phyloP scores from a whole-genome alignment of 1,140 invertebrate species.

The Aphelinus atriplicis region DNA sequence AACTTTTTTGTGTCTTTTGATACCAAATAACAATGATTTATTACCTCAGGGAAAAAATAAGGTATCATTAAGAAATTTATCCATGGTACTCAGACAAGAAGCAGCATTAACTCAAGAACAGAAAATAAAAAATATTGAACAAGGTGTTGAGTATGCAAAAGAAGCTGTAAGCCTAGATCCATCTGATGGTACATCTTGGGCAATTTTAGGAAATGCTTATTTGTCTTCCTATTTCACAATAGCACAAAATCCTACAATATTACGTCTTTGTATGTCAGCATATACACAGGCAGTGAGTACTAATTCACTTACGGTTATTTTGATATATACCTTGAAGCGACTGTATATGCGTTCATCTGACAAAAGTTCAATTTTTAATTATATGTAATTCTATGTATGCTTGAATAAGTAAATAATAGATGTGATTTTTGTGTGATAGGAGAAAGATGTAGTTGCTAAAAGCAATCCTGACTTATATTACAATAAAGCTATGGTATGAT shows the following conservation, averaged over 20 bases:
- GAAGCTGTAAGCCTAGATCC: conserved; percentile 84
- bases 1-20: background rate
- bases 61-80: conserved; percentile 81
- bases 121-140: conserved; percentile 73
- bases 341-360: conserved; percentile 29
- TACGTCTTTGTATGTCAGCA: conserved; percentile 82
- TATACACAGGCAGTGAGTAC: conserved; percentile 81
- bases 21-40: conserved; percentile 25
- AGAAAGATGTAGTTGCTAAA: conserved; percentile 77
- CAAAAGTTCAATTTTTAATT: conserved; percentile 11
- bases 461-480: conserved; percentile 85
- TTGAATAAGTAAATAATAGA: too few relatives aligned
- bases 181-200: conserved; percentile 87
- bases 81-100: conserved; percentile 84
- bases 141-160: conserved; percentile 83
- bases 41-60: conserved; percentile 78
- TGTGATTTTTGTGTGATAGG: conserved; percentile 62
- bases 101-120: conserved; percentile 67
- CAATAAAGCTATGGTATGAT: conserved; percentile 84
- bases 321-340: background rate
- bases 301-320: background rate
- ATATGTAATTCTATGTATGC: background rate
- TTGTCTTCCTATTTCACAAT: conserved; percentile 83
- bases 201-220: conserved; percentile 86
- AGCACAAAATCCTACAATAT: conserved; percentile 76